phyloP scores from a whole-genome alignment of 2,113 vertebrate genomes.

The Ancistrus triradiatus region DNA sequence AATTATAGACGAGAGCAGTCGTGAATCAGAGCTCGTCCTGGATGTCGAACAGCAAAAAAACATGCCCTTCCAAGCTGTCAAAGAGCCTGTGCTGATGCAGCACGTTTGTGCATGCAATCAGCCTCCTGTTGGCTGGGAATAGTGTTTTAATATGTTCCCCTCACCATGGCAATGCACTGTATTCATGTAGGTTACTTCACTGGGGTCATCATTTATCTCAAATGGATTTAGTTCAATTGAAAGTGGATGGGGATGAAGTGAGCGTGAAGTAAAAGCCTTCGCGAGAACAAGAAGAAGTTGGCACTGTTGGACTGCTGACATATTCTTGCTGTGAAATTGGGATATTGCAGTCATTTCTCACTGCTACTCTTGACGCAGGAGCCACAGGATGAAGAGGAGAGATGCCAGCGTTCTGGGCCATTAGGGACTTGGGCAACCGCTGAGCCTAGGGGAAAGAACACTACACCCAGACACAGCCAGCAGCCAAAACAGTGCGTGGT shows the following conservation, averaged over 20 bases:
- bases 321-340: slow-evolving; percentile 41
- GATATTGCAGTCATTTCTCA: slow-evolving; percentile 51
- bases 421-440: slow-evolving; percentile 47
- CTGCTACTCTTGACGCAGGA: slow-evolving; percentile 37
- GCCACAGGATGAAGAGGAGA: slow-evolving; percentile 53
- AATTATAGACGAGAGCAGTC: slow-evolving; percentile 27
- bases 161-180: slow-evolving; percentile 10
- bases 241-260: slow-evolving; percentile 13
- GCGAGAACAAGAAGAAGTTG: slow-evolving; percentile 35
- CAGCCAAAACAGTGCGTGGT: slow-evolving; percentile 42
- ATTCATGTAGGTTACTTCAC: slow-evolving; percentile 16
- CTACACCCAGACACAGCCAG: slow-evolving; percentile 45
- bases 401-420: slow-evolving; percentile 42
- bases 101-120: slow-evolving; percentile 5
- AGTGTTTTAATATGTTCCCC: slow-evolving; percentile 14
- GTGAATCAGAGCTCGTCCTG: not conserved
- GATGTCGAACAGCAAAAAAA: slow-evolving; percentile 21
- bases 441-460: slow-evolving; percentile 46
- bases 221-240: slow-evolving; percentile 43
- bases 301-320: slow-evolving; percentile 40
- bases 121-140: not conserved
- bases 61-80: slow-evolving; percentile 9
- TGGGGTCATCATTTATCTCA: slow-evolving; percentile 34
- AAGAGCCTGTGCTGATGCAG: slow-evolving; percentile 24
- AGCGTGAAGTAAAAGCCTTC: slow-evolving; percentile 43